phyloP scores from a whole-genome alignment of 2,113 vertebrate species.

The Tragelaphus buxtoni region DNA sequence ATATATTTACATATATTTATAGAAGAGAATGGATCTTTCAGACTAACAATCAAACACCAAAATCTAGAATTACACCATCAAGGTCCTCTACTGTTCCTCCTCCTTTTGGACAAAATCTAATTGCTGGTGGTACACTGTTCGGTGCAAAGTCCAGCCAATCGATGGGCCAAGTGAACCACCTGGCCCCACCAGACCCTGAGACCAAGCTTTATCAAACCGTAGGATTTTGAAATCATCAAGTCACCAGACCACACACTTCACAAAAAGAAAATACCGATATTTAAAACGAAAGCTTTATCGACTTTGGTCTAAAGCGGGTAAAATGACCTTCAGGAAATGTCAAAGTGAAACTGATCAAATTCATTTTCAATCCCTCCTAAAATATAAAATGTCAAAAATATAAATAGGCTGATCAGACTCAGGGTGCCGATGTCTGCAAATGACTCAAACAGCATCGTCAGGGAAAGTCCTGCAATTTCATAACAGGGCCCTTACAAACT shows the following conservation, averaged over 20 bases:
- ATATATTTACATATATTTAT: neutral
- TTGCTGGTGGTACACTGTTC: neutral
- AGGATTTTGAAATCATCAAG: neutral
- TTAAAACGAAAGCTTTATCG: constrained; percentile 40
- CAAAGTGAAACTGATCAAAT: neutral
- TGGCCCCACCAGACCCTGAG: accelerated
- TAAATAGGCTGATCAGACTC: neutral
- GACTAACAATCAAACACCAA: neutral
- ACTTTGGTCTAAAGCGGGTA: neutral
- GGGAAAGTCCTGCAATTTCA: neutral
- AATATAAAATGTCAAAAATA: neutral
- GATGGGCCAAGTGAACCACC: neutral
- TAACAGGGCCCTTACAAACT: neutral
- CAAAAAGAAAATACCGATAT: neutral
- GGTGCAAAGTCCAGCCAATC: neutral
- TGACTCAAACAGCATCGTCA: neutral
- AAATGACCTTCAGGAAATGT: neutral
- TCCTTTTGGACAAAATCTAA: neutral
- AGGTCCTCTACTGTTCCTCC: neutral
- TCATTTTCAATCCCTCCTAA: neutral
- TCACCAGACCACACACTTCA: neutral
- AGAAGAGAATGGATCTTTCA: neutral
- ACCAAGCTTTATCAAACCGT: neutral
- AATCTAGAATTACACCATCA: neutral
- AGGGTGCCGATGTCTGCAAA: neutral